phyloP scores from a whole-genome alignment of 2,113 vertebrate species.

The Lepus timidus region DNA sequence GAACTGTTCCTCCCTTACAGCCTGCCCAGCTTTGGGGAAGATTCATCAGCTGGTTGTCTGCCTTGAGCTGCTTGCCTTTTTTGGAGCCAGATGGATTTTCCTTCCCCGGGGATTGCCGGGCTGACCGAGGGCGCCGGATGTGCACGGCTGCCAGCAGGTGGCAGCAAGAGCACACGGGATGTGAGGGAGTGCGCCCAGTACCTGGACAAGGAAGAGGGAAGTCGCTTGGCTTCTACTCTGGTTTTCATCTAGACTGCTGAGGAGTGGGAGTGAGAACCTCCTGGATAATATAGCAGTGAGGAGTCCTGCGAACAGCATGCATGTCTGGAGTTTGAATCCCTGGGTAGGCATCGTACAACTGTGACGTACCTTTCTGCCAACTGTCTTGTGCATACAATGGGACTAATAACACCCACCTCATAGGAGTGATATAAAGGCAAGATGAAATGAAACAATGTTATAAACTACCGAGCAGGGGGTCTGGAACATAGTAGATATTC shows the following conservation, averaged over 20 bases:
- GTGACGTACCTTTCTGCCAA: background rate
- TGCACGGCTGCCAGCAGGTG: conserved; percentile 65
- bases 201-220: conserved; percentile 40
- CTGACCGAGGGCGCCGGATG: background rate
- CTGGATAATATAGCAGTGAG: background rate
- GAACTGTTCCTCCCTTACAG: background rate
- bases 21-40: background rate
- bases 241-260: conserved; percentile 43
- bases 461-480: background rate
- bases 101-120: background rate
- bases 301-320: conserved; percentile 20
- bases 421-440: background rate
- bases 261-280: conserved; percentile 2
- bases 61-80: background rate
- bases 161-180: conserved; percentile 60
- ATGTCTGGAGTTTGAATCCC: background rate
- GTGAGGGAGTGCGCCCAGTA: background rate
- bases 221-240: conserved; percentile 24
- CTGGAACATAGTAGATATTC: background rate
- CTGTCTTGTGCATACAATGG: conserved; percentile 19
- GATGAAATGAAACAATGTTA: background rate
- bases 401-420: background rate
- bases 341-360: background rate
- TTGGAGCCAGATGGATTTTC: background rate
- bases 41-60: background rate